Conservation (phyloP, 2,888 invertebrate species). For the Hirtodrosophila alboralis region DNA sequence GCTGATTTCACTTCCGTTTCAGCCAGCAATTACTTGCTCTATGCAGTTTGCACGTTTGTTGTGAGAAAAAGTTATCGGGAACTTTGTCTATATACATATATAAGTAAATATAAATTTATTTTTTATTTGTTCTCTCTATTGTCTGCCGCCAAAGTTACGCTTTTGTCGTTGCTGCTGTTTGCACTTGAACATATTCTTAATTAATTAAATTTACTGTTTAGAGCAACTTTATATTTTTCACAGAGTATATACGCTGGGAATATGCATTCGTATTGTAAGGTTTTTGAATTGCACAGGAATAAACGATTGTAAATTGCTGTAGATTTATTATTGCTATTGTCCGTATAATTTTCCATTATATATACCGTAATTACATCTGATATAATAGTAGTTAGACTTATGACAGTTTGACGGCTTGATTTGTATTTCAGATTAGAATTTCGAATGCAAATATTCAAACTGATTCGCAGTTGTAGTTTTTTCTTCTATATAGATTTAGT, state of each 20-base stretch:
- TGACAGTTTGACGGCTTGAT: constrained; percentile 21
- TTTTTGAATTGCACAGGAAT: constrained; percentile 27
- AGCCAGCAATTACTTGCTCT: constrained; percentile 48
- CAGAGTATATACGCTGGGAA: constrained; percentile 33
- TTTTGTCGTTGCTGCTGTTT: constrained; percentile 21
- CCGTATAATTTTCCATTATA: constrained; percentile 15
- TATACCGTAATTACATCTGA: constrained; percentile 36
- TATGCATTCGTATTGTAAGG: constrained; percentile 14
- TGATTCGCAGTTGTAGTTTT: too few relatives aligned
- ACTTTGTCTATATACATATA: constrained; percentile 25
- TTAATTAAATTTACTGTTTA: constrained; percentile 58
- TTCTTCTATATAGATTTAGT: too few relatives aligned
- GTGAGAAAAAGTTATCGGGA: constrained; percentile 48
- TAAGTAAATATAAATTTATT: background rate
- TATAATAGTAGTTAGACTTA: constrained; percentile 6
- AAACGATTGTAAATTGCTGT: constrained; percentile 38
- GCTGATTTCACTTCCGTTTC: constrained; percentile 56
- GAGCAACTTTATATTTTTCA: constrained; percentile 25
- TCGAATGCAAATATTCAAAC: too few relatives aligned
- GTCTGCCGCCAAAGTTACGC: constrained; percentile 47
- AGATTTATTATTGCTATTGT: constrained; percentile 34
- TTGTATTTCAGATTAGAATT: background rate
- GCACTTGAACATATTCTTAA: constrained; percentile 52
- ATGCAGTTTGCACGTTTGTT: constrained; percentile 31
- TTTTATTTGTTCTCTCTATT: constrained; percentile 30